Conservation (phyloP, 2,888 invertebrate species). For the Stenodera caucasica region DNA sequence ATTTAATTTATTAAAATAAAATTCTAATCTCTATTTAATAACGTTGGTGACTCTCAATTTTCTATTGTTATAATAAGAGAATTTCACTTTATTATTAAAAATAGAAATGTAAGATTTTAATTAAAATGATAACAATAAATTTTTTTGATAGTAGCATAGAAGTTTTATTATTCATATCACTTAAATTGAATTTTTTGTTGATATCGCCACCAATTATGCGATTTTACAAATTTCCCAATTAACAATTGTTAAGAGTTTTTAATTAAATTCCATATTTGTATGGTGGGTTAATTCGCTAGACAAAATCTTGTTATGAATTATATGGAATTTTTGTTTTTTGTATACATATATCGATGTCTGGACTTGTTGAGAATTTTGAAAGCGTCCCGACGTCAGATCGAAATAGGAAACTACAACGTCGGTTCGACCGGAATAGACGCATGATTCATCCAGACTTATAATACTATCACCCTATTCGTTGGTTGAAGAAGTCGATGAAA, state of each 20-base stretch:
- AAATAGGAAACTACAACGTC: not conserved
- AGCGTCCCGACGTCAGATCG: not conserved
- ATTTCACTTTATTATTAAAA: not conserved
- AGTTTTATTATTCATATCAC: not conserved
- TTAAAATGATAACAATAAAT: not conserved
- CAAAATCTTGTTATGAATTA: too few relatives aligned
- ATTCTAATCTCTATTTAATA: not conserved
- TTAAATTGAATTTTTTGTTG: not conserved
- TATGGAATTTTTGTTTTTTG: not conserved
- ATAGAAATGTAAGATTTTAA: not conserved
- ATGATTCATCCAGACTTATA: not conserved
- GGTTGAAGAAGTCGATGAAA: not conserved
- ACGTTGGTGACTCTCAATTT: not conserved
- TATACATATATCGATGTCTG: not conserved
- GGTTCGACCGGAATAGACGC: conserved; percentile 4
- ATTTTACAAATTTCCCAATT: not conserved
- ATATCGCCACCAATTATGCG: not conserved
- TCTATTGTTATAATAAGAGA: not conserved
- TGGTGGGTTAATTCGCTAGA: too few relatives aligned
- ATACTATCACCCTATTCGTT: not conserved
- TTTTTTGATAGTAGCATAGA: not conserved
- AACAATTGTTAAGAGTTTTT: not conserved
- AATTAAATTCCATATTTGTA: not conserved
- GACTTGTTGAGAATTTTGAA: not conserved
- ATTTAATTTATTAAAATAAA: too few relatives aligned